phyloP scores from a whole-genome alignment of 2,113 vertebrate species.

The Archilochus colubris region DNA sequence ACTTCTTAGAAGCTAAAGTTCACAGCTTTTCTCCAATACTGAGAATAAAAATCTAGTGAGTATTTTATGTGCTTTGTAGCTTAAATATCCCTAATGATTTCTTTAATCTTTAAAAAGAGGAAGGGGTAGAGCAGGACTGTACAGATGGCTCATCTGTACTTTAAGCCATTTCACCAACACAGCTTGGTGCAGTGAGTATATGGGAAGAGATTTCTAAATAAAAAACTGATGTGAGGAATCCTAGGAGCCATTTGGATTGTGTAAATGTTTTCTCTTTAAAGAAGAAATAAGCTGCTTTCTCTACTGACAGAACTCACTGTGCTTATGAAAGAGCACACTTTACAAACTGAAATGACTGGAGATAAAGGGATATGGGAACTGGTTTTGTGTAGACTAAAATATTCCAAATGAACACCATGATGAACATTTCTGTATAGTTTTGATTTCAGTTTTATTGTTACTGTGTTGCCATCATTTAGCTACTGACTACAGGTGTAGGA shows the following conservation, averaged over 20 bases:
- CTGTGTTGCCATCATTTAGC: background rate
- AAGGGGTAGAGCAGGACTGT: background rate
- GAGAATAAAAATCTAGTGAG: background rate
- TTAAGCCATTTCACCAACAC: background rate
- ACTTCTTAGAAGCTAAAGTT: background rate
- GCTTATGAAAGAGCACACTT: background rate
- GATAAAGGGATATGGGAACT: background rate
- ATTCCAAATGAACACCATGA: background rate
- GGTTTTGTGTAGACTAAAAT: background rate
- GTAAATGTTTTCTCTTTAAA: slow-evolving; percentile 18
- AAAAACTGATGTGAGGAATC: background rate
- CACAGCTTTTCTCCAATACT: background rate
- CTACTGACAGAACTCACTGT: background rate
- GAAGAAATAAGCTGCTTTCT: background rate
- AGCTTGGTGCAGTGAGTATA: background rate
- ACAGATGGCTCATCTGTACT: background rate
- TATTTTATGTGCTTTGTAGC: background rate
- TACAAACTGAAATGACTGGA: background rate
- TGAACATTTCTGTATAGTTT: background rate
- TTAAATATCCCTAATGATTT: background rate
- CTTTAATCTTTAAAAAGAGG: background rate
- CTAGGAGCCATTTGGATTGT: background rate
- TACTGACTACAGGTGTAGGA: background rate
- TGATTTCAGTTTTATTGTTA: background rate
- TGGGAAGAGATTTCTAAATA: slow-evolving; percentile 25